A percentile compares a stretch with the other conserved stretches of the same genome.
Conservation (phyloP, 2,888 invertebrate genomes). For the Catocala nupta region DNA sequence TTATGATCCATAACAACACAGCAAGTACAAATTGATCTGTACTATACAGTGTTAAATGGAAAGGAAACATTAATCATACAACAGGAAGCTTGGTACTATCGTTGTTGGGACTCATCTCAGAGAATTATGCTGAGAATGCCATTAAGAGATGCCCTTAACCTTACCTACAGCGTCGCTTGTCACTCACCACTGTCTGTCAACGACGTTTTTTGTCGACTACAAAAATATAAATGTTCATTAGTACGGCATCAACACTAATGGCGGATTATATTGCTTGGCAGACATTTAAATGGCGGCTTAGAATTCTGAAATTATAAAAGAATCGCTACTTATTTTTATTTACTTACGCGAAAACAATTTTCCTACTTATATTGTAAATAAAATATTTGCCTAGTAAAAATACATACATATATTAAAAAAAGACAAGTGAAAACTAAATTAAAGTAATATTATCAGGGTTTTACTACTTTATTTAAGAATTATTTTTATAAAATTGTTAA, state of each 20-base stretch:
- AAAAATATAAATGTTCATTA: constrained; percentile 84
- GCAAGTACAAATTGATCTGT: constrained; percentile 43
- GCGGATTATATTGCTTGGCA: constrained; percentile 46
- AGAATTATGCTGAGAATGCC: constrained; percentile 75
- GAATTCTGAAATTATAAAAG: constrained; percentile 13
- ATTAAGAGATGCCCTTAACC: constrained; percentile 78
- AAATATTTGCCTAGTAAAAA: too few species aligned
- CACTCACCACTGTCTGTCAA: constrained; percentile 79
- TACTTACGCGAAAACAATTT: not conserved
- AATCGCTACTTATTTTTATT: not conserved
- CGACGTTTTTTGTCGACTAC: constrained; percentile 69
- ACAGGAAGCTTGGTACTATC: constrained; percentile 65
- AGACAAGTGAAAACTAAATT: too few species aligned
- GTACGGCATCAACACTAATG: constrained; percentile 66
- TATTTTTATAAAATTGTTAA: too few species aligned
- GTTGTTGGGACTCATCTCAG: constrained; percentile 54
- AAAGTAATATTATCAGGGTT: too few species aligned
- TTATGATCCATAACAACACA: constrained; percentile 18
- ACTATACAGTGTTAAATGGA: constrained; percentile 63
- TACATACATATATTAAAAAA: too few species aligned
- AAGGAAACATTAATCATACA: constrained; percentile 80
- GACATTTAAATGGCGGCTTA: constrained; percentile 30
- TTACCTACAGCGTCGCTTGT: constrained; percentile 83
- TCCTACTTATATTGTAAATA: too few species aligned
- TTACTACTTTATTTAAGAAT: too few species aligned